Evolutionary conservation across 2,888 invertebrate genomes (phyloP).

Genomic region (Rhorus exstirpatorius): DNA sequence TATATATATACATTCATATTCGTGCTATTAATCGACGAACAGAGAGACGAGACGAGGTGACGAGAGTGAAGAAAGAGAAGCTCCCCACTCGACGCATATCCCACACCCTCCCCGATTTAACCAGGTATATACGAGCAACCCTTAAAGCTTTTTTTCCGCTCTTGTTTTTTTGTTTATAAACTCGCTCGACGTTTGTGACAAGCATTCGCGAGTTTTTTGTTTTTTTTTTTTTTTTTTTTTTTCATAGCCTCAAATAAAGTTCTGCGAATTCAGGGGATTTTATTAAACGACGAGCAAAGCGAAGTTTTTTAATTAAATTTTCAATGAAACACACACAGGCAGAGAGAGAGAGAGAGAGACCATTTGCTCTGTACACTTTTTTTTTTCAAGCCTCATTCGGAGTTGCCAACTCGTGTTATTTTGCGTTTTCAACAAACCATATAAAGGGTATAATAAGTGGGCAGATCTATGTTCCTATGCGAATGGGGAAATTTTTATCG

Average conservation of each 20-base stretch:
- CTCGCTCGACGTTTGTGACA: constrained; percentile 51
- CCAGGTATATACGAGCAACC: constrained; percentile 3
- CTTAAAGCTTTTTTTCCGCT: constrained; percentile 7
- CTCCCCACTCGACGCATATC: constrained; percentile 36
- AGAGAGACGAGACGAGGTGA: constrained; percentile 41
- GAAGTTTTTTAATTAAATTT: constrained; percentile 55
- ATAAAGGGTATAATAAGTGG: not conserved
- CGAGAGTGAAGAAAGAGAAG: constrained; percentile 20
- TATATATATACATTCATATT: constrained; percentile 30
- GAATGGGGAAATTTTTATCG: not conserved
- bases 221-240: too few species aligned
- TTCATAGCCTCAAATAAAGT: constrained; percentile 45
- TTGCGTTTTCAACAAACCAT: constrained; percentile 4
- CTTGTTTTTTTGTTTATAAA: constrained; percentile 13
- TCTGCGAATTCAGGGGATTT: constrained; percentile 37
- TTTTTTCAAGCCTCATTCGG: constrained; percentile 33
- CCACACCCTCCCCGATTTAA: not conserved
- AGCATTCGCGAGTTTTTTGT: constrained; percentile 24
- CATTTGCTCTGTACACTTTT: constrained; percentile 12
- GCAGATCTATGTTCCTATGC: not conserved
- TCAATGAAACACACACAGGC: constrained; percentile 40
- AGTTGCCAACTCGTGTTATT: constrained; percentile 33
- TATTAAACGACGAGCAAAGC: constrained; percentile 28
- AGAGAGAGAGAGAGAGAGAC: too few species aligned
- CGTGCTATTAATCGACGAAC: constrained; percentile 54